Conservation (phyloP, 2,888 invertebrate genomes). For the Subacronicta megacephala region DNA sequence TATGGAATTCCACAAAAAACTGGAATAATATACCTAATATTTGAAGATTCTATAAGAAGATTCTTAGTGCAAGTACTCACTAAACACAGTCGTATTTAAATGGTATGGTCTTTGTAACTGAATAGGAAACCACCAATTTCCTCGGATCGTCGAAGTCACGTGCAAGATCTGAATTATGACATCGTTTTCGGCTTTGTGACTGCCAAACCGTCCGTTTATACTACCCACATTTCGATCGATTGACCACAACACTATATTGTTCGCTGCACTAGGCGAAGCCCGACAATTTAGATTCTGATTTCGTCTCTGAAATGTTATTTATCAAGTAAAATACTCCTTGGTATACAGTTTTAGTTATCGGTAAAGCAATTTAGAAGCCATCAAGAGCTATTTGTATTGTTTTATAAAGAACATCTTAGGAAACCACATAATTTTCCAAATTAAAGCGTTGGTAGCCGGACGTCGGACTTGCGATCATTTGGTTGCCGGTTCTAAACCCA, state of each 20-base stretch:
- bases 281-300: constrained; percentile 6
- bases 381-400: too few species aligned
- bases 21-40: too few species aligned
- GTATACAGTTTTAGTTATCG: neutral
- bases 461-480: too few species aligned
- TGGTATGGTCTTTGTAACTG: constrained; percentile 17
- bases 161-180: constrained; percentile 18
- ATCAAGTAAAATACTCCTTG: neutral
- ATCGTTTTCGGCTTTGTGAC: constrained; percentile 18
- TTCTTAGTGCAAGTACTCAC: neutral
- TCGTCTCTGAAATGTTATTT: neutral
- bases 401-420: too few species aligned
- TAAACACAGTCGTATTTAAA: constrained; percentile 13
- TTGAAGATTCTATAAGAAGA: neutral
- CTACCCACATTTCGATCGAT: constrained; percentile 10
- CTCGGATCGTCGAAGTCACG: constrained; percentile 27
- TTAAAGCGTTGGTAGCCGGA: too few species aligned
- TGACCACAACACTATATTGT: constrained; percentile 20
- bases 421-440: too few species aligned
- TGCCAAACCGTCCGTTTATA: constrained; percentile 16
- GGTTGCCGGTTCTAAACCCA: too few species aligned
- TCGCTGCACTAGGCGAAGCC: constrained; percentile 6
- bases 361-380: too few species aligned
- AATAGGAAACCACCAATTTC: constrained; percentile 9
- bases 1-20: too few species aligned